Evolutionary conservation across 2,888 invertebrate genomes (phyloP).

Genomic region (Drosophila sordidula): DNA sequence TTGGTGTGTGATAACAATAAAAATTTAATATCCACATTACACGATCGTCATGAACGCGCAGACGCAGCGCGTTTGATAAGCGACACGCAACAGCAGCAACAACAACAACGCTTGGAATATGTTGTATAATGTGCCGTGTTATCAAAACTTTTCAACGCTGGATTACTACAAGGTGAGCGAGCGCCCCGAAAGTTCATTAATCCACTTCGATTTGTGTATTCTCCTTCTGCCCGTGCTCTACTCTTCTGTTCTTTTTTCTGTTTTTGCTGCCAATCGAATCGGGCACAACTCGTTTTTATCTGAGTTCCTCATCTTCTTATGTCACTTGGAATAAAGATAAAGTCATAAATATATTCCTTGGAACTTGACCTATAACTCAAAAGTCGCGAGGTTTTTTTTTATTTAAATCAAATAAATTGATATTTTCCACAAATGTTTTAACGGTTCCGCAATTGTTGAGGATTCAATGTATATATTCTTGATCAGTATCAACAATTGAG

Average conservation of each 20-base stretch:
- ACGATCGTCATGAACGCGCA: slow-evolving; percentile 41
- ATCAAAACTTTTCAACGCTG: slow-evolving; percentile 85
- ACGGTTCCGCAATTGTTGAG: too few species aligned
- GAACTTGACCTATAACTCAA: neutral
- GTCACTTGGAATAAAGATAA: slow-evolving; percentile 21
- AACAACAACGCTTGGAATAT: slow-evolving; percentile 79
- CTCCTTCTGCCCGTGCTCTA: neutral
- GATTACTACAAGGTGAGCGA: slow-evolving; percentile 85
- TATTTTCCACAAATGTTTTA: too few species aligned
- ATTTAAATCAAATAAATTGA: too few species aligned
- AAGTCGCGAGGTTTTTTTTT: too few species aligned
- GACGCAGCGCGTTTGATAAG: slow-evolving; percentile 31
- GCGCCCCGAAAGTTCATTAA: neutral
- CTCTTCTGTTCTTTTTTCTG: neutral
- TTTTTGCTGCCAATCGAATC: neutral
- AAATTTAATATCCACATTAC: slow-evolving; percentile 19
- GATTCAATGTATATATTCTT: too few species aligned
- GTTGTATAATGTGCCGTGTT: slow-evolving; percentile 85
- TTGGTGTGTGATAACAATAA: slow-evolving; percentile 8
- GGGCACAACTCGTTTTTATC: slow-evolving; percentile 7
- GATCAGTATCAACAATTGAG: too few species aligned
- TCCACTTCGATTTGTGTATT: neutral
- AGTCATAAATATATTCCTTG: neutral
- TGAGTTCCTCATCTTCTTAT: slow-evolving; percentile 17
- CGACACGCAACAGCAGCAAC: slow-evolving; percentile 15